phyloP scores from a whole-genome alignment of 2,113 vertebrate species.

The Neolamprologus cancellatus region DNA sequence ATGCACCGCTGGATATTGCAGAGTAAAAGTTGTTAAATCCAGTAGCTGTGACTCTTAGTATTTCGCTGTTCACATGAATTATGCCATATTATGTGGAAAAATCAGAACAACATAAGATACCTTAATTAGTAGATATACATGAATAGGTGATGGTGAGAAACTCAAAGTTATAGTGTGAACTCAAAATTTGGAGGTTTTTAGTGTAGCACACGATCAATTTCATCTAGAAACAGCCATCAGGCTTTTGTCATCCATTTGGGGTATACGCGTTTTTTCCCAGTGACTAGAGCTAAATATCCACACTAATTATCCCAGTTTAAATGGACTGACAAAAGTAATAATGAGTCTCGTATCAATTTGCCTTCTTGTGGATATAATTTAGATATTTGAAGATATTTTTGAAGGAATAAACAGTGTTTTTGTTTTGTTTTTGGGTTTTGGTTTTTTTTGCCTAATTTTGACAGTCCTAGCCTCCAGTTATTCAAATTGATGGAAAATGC shows the following conservation, averaged over 20 bases:
- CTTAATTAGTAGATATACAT: not conserved
- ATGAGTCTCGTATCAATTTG: not conserved
- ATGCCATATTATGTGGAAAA: not conserved
- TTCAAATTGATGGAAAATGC: not conserved
- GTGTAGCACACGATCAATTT: not conserved
- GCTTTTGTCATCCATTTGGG: not conserved
- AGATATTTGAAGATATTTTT: not conserved
- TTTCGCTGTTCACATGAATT: not conserved
- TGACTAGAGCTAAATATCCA: not conserved
- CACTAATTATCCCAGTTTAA: not conserved
- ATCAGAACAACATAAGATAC: not conserved
- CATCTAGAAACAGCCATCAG: not conserved
- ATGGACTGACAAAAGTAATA: not conserved
- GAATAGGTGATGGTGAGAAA: not conserved
- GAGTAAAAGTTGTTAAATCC: not conserved
- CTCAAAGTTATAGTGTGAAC: not conserved
- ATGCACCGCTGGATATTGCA: not conserved
- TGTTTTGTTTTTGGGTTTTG: not conserved
- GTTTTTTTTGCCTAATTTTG: not conserved
- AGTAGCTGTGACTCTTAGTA: not conserved
- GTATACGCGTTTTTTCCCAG: rapidly evolving
- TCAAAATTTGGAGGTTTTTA: not conserved
- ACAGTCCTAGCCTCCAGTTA: not conserved
- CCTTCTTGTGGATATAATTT: not conserved
- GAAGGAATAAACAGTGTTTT: not conserved